Base-by-base conservation (phyloP, 1,140 invertebrate species). In the Magallana ariakensis region DNA sequence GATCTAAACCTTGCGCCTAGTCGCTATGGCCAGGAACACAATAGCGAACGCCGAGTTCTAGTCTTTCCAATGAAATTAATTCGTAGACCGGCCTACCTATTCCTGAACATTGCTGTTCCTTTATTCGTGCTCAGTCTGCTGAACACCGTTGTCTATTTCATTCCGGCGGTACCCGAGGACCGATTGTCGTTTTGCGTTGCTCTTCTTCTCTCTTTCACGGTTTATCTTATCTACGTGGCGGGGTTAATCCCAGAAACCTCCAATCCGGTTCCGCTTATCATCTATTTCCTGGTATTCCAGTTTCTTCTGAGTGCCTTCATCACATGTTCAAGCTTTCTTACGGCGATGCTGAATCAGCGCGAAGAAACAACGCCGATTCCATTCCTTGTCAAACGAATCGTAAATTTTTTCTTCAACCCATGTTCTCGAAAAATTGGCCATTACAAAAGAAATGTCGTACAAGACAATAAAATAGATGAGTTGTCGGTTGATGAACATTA, bases 281-380 rank as follows among this genome's bases (percentile, higher is more conserved):
- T 75, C 22, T 75, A 75, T 33, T 75, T 75, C 33, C 66, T 75
- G 19, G 22, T 75, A 0, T 75, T 75, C 26, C 66, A 75, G 66
- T 75, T 75, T 26, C 22, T 75, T 19, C 13, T 75, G 0, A 75
- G 66, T 33, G 66, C 66, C 9, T 75, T 75, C 15, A 75, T 75
- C 19, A 75, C 66, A 75, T 33, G 22, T 75, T 75, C 66, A 19
- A 75, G 66, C 15, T 75, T 75, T 75, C 22, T 75, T 19, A 75
- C 66, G 8, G 66, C 66, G 19, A 26, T 13, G 66, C 22, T 75
- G 10, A 26, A 13, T 1, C 66, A 75, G 66, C 66, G 66, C 4
- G 9, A 75, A 26, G 66, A 75, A 75, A 11, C 22, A 26, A 0
- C 0, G 10, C 66, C 66, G 33, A 75, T 75, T 8, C 66, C 66